Base-by-base conservation (phyloP, 2,797 vertebrate species). In the Anabacerthia variegaticeps region DNA sequence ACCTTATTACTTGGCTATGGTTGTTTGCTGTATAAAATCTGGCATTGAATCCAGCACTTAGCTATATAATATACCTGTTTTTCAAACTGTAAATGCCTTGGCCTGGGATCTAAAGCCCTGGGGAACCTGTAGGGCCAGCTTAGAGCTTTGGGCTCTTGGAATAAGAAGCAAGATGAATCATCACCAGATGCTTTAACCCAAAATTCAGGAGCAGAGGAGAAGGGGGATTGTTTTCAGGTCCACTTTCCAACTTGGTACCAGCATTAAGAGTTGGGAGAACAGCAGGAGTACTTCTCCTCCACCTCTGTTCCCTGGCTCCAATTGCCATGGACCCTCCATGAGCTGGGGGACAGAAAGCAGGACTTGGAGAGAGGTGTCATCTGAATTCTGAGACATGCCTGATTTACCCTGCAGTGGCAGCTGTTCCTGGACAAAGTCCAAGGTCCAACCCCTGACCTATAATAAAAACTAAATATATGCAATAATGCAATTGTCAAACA, bases 51-150 rank as follows among this genome's bases (percentile, higher is more conserved):
- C 23, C n/a, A 68, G 54, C 15, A 15, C 37, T 59, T 56, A 27
- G 59, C 20, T 90, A 54, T 19, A 88, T 71, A 73, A 32, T 56
- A 48, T 79, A 62, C 63, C 36, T 59, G 55, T 34, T 81, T 93
- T 94, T 84, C 83, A 92, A 88, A 86, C 36, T 86, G 21, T 65
- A 84, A 73, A 73, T 95, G 46, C 48, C n/a, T 86, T 88, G 74
- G 77, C 43, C 59, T 84, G 76, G 18, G 73, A 91, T 91, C 72
- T 83, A 73, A 89, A 77, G 49, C 54, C 79, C 43, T 91, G 69
- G 52, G 39, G 48, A 94, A 88, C 74, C 51, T 92, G 85, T 52
- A 90, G 51, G 59, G 44, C 67, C 58, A 85, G 88, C 39, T 92
- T 76, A 52, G 77, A 63, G 71, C 66, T 67, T 73, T 61, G 20